Conservation (phyloP, 64 coral and sea anemone species). For the Catalaphyllia jardinei region DNA sequence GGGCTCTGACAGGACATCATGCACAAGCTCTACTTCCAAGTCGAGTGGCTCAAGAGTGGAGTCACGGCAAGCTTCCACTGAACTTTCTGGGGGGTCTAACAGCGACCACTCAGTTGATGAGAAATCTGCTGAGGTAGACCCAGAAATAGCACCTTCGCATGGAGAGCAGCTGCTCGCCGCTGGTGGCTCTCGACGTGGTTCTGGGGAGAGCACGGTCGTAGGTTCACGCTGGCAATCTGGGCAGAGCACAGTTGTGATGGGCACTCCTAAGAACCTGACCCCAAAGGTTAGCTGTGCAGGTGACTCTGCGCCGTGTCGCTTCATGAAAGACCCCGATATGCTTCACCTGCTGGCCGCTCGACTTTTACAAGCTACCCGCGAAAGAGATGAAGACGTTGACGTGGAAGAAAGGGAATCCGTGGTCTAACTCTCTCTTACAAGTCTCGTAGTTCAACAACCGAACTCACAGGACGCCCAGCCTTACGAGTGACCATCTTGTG, state of each 20-base stretch:
- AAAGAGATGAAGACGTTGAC: not conserved
- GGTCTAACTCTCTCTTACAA: not conserved
- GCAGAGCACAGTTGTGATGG: not conserved
- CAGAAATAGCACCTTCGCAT: not conserved
- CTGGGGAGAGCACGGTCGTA: not conserved
- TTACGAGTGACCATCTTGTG: too few relatives aligned
- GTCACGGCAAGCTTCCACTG: not conserved
- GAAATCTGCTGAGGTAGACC: not conserved
- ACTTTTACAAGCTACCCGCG: not conserved
- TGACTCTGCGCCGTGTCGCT: not conserved
- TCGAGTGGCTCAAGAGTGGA: not conserved
- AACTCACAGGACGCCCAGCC: too few relatives aligned
- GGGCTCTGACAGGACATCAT: not conserved
- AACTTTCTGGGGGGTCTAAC: not conserved
- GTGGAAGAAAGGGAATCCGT: not conserved
- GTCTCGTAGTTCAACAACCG: too few relatives aligned
- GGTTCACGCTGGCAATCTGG: not conserved
- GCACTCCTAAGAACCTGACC: not conserved
- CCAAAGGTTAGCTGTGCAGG: not conserved
- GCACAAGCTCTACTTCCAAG: not conserved
- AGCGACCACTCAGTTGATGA: not conserved
- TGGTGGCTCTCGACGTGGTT: not conserved
- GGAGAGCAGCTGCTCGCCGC: not conserved
- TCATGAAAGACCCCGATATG: not conserved
- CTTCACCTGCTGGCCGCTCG: slow-evolving; percentile 22